phyloP scores from a whole-genome alignment of 2,888 invertebrate species.

The Noctua janthina region DNA sequence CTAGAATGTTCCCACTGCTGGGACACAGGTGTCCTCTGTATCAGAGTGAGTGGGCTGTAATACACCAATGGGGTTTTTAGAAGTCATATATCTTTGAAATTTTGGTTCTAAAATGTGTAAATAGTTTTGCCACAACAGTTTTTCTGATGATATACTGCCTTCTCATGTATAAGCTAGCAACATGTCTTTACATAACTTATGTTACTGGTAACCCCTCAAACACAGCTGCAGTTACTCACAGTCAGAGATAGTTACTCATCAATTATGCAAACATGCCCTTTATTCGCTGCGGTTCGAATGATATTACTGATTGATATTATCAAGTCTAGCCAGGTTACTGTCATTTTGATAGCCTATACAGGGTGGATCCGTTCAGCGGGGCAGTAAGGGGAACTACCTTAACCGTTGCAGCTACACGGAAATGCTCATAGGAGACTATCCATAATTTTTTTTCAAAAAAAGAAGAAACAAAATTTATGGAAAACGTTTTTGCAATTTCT shows the following conservation, averaged over 20 bases:
- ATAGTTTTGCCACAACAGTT: not conserved
- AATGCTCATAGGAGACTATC: too few relatives aligned
- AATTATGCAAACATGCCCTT: slow-evolving; percentile 23
- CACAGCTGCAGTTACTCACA: not conserved
- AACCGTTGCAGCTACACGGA: too few relatives aligned
- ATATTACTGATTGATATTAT: slow-evolving; percentile 4
- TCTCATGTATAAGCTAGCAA: not conserved
- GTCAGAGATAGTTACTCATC: not conserved
- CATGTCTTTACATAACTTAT: not conserved
- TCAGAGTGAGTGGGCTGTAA: not conserved
- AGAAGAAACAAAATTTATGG: too few relatives aligned
- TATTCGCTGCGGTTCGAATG: not conserved
- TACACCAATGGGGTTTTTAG: not conserved
- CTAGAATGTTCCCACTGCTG: not conserved
- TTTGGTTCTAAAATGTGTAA: not conserved
- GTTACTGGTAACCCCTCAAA: not conserved
- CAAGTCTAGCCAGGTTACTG: not conserved
- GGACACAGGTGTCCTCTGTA: not conserved
- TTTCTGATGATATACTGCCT: not conserved
- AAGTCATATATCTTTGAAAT: not conserved
- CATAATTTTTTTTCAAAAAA: too few relatives aligned
- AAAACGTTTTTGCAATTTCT: too few relatives aligned
- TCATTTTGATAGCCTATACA: slow-evolving; percentile 6
- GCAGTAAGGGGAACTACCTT: too few relatives aligned
- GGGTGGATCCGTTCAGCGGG: too few relatives aligned